Base-by-base conservation (phyloP, 2,113 vertebrate species). In the Girardinichthys multiradiatus region DNA sequence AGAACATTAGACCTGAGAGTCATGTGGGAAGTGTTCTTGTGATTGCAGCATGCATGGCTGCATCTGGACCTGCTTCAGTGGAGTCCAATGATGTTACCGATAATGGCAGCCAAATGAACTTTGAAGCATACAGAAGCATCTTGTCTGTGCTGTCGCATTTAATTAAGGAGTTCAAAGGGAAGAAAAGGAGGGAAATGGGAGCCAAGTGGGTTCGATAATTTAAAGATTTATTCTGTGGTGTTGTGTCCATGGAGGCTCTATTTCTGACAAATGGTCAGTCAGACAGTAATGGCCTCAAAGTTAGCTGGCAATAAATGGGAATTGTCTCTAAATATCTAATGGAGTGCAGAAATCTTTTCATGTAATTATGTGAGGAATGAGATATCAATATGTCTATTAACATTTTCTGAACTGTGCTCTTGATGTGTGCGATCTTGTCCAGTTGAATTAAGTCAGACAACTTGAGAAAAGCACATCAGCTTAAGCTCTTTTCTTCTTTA, bases 61-160 rank as follows among this genome's bases (percentile, higher is more conserved):
- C 81, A 31, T 69, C 62, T 27, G 72, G 83, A 79, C 69, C 79
- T 62, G 79, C 70, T 81, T 87, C 84, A 35, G 57, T 76, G 72
- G 58, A 68, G 75, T 78, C 62, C 24, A 88, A 76, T 86, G 86
- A 89, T 85, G 86, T 76, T 78, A 64, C 80, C 64, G 84, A 84
- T 90, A 77, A 88, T 79, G 62, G 88, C 85, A 84, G 78, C 79
- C 77, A 82, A 89, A 91, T 88, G 81, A 90, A 86, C 73, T 88
- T 75, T 54, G 81, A 76, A 63, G 82, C 77, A 76, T 39, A 76
- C 83, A 88, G 72, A 74, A 33, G 83, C 84, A 84, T 77, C 82
- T 79, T 83, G 76, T 89, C 88, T 68, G 54, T 8, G 24, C 76
- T 84, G 87, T 88, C 87, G 83, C 85, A 60, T 87, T 28, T 71